Evolutionary conservation across 2,797 vertebrate species (phyloP), one percentile per base, ranked within the genome.

Genomic region (Gambelia wislizenii): DNA sequence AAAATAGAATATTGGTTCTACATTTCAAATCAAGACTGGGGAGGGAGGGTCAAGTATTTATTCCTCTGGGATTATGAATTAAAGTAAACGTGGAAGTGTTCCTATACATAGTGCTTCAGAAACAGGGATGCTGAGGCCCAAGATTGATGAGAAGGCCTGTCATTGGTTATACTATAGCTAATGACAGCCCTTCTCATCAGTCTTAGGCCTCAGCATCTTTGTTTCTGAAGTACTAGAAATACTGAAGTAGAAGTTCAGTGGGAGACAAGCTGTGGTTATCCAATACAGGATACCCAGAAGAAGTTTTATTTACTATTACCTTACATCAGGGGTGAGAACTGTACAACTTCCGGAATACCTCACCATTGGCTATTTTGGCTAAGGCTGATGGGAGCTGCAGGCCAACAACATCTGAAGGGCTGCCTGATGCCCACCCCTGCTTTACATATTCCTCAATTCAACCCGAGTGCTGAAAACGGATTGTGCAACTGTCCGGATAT

Each of bases 1-100:
- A 83, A 77, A 75, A 78, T 36, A 67, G 20, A 70, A 52, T 76
- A 44, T 81, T 49, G 59, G 77, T 86, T 78, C 22, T 59, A 72
- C 44, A 52, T 87, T 27, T 69, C 36, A 72, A 56, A n/a, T 12
- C 22, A 13, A 36, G 52, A 52, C 14, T n/a, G 10, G 12, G 61
- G 56, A 18, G 22, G 61, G 42, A 20, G 67, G 39, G 44, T 72
- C 20, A 59, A 87, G 49, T 54, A 77, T n/a, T 56, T 13, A 70
- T 13, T 16, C n/a, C 70, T 87, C 77, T 20, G 14, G 85, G 52
- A 20, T 87, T 80, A 54, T 54, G 39, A 12, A 20, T 42, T n/a
- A 12, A 14, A 54, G 33, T 14, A 44, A 49, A n/a, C 49, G 30
- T 70, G 49, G 36, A 12, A 27, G 18, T 61, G 16, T 4, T 3